Evolutionary conservation across 2,113 vertebrate species (phyloP), one percentile per base, ranked within the genome.

Genomic region (Tonatia bakeri): DNA sequence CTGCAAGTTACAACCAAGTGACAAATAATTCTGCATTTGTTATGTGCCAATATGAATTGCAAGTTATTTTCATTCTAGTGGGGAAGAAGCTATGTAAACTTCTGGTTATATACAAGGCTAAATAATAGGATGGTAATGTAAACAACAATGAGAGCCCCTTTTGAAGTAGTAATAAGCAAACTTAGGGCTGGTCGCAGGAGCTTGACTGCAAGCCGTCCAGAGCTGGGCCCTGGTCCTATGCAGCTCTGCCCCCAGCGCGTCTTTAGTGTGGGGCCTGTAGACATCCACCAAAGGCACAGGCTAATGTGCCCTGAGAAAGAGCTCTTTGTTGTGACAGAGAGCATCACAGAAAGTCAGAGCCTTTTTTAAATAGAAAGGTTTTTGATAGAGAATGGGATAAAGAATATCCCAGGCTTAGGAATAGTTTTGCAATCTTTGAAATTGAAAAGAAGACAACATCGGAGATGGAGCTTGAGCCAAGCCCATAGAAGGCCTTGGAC

Each of bases 321-420:
- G 24, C 31, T 90, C 1, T 76, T 77, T 38, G 47, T 84, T 85
- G 52, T 67, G 28, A 84, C 22, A 83, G 36, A 88, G 38, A 24
- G 10, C 9, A 6, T 52, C 70, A 24, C 52, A 81, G 64, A 52
- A 79, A 86, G 28, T 77, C 80, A n/a, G 10, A 20, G 7, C 4
- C 36, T 56, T 67, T 75, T 47, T 87, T 82, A 40, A 31, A 87
- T 43, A 65, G 17, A 54, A 87, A 14, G 10, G 52, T 70, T 96
- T 96, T 96, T 94, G n/a, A 84, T 83, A 79, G 43, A 79, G 50
- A 92, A 54, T 80, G 40, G 13, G 4, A 6, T 88, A 40, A 90
- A 83, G 43, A 79, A 14, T 83, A 76, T 77, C 28, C n/a, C 40
- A 75, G 36, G 36, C 43, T 54, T 73, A 52, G 43, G 38, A 69